These are phyloP conservation scores for Rotaria socialis DNA, from an alignment of 2,888 invertebrate genomes.

Conservation along the genomic window DNA sequence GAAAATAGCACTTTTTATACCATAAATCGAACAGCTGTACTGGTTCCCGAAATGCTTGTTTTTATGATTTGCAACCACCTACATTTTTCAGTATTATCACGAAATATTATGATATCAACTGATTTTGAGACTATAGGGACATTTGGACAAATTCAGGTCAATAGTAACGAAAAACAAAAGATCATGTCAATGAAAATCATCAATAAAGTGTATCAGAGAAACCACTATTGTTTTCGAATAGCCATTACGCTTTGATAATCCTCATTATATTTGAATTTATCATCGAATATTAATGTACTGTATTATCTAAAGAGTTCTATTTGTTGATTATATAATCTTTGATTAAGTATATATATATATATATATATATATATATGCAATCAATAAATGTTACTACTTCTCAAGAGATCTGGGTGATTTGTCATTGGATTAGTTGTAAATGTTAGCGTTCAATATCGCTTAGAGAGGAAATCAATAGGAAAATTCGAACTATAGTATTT, in stretches of 20 bases:
- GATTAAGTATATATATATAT: not conserved
- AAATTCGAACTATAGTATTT: no score
- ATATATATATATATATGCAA: not conserved
- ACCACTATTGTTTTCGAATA: not conserved
- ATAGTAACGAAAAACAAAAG: not conserved
- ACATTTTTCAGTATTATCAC: not conserved
- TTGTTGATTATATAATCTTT: not conserved
- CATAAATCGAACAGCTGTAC: not conserved
- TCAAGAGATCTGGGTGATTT: not conserved
- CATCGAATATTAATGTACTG: not conserved
- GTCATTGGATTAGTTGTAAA: not conserved
- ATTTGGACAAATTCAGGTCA: not conserved
- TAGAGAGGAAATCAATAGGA: no score
- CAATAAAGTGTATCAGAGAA: not conserved
- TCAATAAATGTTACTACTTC: not conserved
- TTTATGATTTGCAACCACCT: not conserved
- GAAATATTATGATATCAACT: not conserved
- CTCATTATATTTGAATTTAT: not conserved
- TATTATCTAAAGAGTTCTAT: not conserved
- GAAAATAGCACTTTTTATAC: not conserved
- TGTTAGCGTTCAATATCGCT: no score
- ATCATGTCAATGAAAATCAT: not conserved
- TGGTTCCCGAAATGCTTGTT: not conserved
- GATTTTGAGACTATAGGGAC: not conserved
- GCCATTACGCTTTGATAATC: not conserved